phyloP scores from a whole-genome alignment of 1,140 invertebrate species.

The Rhagoletis pomonella region DNA sequence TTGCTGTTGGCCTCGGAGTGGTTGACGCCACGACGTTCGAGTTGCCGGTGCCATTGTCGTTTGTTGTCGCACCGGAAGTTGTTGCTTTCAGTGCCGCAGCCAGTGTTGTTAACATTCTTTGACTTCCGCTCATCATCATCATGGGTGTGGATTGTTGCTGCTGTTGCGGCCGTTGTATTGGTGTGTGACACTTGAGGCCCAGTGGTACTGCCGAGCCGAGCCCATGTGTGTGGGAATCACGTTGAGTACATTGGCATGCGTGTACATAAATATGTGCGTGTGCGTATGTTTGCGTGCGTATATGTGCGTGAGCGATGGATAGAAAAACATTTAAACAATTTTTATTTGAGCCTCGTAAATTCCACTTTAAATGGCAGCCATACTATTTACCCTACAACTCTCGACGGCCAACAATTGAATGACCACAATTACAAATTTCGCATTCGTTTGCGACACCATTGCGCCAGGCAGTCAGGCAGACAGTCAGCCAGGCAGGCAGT shows the following conservation, averaged over 20 bases:
- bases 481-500: no score
- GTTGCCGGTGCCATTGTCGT: conserved; percentile 27
- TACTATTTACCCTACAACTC: conserved; percentile 38
- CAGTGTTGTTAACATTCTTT: conserved; percentile 73
- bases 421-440: conserved; percentile 52
- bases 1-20: conserved; percentile 18
- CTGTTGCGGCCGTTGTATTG: conserved; percentile 50
- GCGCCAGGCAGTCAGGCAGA: no score
- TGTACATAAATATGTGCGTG: not conserved
- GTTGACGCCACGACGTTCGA: not conserved
- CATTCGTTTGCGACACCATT: conserved; percentile 45
- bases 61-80: conserved; percentile 58
- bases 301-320: conserved; percentile 60
- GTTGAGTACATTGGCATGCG: no score
- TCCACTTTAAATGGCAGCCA: conserved; percentile 38
- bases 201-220: conserved; percentile 67
- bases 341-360: conserved; percentile 62
- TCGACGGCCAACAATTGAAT: conserved; percentile 41
- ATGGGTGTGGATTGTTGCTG: conserved; percentile 55
- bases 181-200: conserved; percentile 72
- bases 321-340: conserved; percentile 72
- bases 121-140: conserved; percentile 70
- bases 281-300: not conserved
- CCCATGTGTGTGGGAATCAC: not conserved
- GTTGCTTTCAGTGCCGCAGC: conserved; percentile 60